Percentiles rank a stretch among this genome's conserved stretches.
Evolutionary conservation across 2,113 vertebrate genomes (phyloP).

Genomic region (Chinchilla lanigera): DNA sequence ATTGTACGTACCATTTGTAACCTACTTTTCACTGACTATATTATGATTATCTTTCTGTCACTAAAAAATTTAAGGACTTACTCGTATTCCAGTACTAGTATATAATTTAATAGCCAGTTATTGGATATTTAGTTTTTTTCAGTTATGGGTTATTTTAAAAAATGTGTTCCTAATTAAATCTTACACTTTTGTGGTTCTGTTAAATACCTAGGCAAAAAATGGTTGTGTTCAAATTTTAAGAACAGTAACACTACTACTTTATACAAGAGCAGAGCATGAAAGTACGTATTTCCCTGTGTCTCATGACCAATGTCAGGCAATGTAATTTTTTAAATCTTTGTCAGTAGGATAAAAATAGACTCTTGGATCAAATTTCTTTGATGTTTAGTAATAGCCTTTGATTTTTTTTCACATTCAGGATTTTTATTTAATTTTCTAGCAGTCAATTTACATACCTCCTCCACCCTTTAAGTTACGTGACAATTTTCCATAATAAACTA

Average conservation of each 20-base stretch:
- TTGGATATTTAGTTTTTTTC: neutral
- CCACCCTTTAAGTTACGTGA: neutral
- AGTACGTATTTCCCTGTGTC: neutral
- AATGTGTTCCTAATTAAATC: neutral
- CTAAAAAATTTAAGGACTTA: neutral
- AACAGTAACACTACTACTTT: neutral
- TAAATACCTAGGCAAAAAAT: neutral
- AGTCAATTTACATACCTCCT: neutral
- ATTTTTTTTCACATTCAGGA: neutral
- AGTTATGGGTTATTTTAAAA: neutral
- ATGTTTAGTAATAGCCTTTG: neutral
- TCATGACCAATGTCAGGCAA: neutral
- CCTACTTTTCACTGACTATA: neutral
- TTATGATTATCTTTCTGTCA: neutral
- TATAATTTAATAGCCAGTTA: neutral
- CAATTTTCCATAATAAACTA: neutral
- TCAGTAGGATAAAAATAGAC: neutral
- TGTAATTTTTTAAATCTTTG: neutral
- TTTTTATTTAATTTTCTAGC: neutral
- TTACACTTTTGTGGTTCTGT: neutral
- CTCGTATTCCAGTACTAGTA: neutral
- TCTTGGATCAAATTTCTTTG: neutral
- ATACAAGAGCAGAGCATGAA: neutral
- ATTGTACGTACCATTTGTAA: neutral
- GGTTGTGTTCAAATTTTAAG: neutral